phyloP scores from a whole-genome alignment of 2,888 invertebrate genomes.

The Apodemia zela region DNA sequence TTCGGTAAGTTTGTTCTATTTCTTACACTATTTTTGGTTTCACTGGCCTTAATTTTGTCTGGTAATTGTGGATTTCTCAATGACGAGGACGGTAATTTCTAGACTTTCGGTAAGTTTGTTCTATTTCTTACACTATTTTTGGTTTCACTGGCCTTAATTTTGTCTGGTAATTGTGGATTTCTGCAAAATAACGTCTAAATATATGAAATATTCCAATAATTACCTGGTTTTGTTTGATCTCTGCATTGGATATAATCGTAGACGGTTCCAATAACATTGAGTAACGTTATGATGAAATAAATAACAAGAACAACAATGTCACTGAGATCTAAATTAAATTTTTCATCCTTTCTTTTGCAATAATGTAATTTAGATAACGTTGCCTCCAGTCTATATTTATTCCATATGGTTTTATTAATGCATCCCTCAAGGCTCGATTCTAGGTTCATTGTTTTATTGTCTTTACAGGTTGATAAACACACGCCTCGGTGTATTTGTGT shows the following conservation, averaged over 20 bases:
- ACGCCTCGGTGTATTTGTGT: conserved; percentile 63
- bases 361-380: conserved; percentile 47
- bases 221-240: conserved; percentile 45
- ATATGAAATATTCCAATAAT: too few relatives aligned
- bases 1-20: too few relatives aligned
- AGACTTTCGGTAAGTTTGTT: too few relatives aligned
- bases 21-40: too few relatives aligned
- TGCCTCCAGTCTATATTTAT: conserved; percentile 49
- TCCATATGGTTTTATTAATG: conserved; percentile 54
- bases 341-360: conserved; percentile 49
- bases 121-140: too few relatives aligned
- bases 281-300: conserved; percentile 47
- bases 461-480: conserved; percentile 54
- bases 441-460: conserved; percentile 40
- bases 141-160: too few relatives aligned
- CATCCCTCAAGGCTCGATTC: conserved; percentile 52
- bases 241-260: conserved; percentile 42
- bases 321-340: conserved; percentile 40
- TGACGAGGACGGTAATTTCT: too few relatives aligned
- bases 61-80: too few relatives aligned
- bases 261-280: conserved; percentile 55
- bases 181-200: too few relatives aligned
- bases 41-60: too few relatives aligned
- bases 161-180: too few relatives aligned
- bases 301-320: conserved; percentile 51